Evolutionary conservation across 1,140 invertebrate species (phyloP).

Genomic region (Trichonephila clavata): DNA sequence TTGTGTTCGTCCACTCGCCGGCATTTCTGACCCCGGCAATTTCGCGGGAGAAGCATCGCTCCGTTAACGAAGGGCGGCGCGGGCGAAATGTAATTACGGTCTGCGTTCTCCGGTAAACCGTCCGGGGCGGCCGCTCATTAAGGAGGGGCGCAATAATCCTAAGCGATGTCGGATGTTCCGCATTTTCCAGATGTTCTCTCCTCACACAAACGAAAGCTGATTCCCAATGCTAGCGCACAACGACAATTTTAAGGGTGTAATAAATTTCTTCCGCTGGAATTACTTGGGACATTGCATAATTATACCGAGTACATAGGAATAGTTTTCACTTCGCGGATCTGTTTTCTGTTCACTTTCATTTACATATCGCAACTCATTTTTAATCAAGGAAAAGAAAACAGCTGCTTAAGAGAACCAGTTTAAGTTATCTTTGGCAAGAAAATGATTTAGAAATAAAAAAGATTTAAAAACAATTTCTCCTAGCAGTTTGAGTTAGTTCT

Average conservation of each 20-base stretch:
- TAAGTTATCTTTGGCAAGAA: no score
- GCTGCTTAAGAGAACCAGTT: no score
- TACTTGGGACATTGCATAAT: background rate
- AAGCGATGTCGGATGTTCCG: background rate
- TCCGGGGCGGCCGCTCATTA: slow-evolving; percentile 1
- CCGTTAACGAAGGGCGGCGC: slow-evolving; percentile 1
- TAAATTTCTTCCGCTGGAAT: background rate
- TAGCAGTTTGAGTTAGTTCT: no score
- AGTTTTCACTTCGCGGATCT: no score
- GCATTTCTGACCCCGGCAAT: slow-evolving; percentile 26
- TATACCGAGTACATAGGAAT: background rate
- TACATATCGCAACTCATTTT: no score
- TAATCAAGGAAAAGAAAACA: no score
- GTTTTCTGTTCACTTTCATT: no score
- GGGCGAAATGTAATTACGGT: slow-evolving; percentile 41
- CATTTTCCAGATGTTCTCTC: slow-evolving; percentile 32
- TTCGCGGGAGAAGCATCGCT: background rate
- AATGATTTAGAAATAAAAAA: no score
- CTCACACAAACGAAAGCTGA: background rate
- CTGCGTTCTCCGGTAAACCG: background rate
- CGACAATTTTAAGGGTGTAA: background rate
- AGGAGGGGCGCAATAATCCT: slow-evolving; percentile 27
- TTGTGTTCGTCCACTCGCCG: background rate
- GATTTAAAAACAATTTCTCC: no score
- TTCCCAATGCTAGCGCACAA: background rate